These are phyloP conservation scores for Porites rus DNA, from an alignment of 92 coral and sea anemone genomes.

Conservation along the genomic window DNA sequence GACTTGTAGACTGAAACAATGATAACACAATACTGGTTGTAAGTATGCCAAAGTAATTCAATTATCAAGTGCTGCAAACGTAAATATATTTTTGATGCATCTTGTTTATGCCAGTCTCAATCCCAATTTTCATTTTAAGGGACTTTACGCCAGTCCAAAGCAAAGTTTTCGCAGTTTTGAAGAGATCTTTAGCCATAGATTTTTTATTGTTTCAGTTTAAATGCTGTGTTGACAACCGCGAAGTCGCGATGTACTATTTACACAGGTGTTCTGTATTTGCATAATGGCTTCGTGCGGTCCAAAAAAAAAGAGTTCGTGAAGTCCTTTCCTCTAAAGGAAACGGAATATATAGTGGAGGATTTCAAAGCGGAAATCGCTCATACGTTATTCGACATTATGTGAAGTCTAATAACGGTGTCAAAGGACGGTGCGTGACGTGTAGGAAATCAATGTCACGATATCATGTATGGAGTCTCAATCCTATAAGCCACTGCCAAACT, in stretches of 20 bases:
- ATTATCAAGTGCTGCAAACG: conserved; percentile 10
- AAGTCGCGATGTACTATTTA: not conserved
- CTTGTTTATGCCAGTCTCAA: not conserved
- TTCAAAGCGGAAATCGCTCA: not conserved
- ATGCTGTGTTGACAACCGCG: conserved; percentile 10
- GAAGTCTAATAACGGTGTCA: not conserved
- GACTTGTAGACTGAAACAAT: conserved; percentile 9
- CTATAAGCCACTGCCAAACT: no score
- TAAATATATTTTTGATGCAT: conserved; percentile 5
- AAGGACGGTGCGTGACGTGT: not conserved
- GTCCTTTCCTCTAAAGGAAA: conserved; percentile 1
- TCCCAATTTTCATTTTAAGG: conserved; percentile 3
- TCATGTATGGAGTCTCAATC: no score
- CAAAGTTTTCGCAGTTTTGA: conserved; percentile 9
- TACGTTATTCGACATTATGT: conserved; percentile 1
- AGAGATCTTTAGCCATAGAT: conserved; percentile 8
- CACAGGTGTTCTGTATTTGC: no score
- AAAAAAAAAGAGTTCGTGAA: conserved; percentile 2
- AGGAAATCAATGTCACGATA: not conserved
- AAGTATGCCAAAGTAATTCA: conserved; percentile 3
- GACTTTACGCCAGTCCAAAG: conserved; percentile 9
- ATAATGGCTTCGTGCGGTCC: not conserved
- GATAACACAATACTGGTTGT: conserved; percentile 8
- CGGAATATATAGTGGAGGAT: not conserved
- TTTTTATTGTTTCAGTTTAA: conserved; percentile 9